A percentile compares a stretch with the other conserved stretches of the same genome.
phyloP scores from a whole-genome alignment of 2,113 vertebrate genomes.

The Gallinago jamesoni region DNA sequence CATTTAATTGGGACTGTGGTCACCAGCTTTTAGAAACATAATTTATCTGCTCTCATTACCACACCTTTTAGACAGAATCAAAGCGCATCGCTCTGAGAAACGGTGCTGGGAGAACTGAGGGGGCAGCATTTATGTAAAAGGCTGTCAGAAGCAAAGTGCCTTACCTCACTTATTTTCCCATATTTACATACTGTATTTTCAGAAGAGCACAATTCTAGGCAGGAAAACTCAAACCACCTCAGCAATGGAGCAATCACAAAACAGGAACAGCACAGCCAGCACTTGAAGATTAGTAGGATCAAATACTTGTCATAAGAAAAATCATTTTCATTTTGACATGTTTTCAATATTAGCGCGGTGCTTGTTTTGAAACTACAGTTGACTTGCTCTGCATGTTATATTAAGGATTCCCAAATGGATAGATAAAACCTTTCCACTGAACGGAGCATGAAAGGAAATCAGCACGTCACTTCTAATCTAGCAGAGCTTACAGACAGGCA shows the following conservation, averaged over 20 bases:
- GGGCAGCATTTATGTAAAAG: neutral
- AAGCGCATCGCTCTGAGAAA: neutral
- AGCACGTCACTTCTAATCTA: slow-evolving; percentile 14
- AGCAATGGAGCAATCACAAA: neutral
- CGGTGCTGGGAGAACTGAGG: neutral
- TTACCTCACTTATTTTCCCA: neutral
- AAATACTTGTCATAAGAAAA: slow-evolving; percentile 40
- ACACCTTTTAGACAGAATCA: slow-evolving; percentile 37
- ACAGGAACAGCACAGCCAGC: slow-evolving; percentile 9
- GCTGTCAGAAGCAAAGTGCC: slow-evolving; percentile 10
- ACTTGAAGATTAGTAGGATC: slow-evolving; percentile 36
- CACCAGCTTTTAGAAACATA: neutral
- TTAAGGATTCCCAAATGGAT: slow-evolving; percentile 30
- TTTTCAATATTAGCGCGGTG: neutral
- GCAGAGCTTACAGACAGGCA: slow-evolving; percentile 6
- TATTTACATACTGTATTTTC: slow-evolving; percentile 38
- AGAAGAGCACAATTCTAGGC: slow-evolving; percentile 21
- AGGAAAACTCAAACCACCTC: slow-evolving; percentile 32
- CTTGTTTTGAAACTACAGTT: slow-evolving; percentile 50
- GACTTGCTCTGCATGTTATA: slow-evolving; percentile 8
- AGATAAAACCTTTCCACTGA: neutral
- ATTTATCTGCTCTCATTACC: slow-evolving; percentile 5
- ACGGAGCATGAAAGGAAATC: slow-evolving; percentile 37
- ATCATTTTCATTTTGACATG: slow-evolving; percentile 43
- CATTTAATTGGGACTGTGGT: neutral